Evolutionary conservation across 2,797 vertebrate genomes (phyloP).

Genomic region (Prunella strophiata): DNA sequence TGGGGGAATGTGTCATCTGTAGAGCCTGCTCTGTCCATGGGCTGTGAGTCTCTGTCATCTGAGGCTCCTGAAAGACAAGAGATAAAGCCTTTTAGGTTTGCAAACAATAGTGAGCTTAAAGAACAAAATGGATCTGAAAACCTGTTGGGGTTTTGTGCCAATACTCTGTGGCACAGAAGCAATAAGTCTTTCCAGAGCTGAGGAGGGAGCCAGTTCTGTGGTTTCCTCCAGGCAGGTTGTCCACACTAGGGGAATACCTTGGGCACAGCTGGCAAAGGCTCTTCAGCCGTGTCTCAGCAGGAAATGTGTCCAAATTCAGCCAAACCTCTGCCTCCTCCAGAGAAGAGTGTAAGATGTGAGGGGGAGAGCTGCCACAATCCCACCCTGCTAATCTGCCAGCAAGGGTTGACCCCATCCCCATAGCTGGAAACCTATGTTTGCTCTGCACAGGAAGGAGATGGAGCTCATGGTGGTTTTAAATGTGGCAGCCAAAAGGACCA

Average conservation of each 20-base stretch:
- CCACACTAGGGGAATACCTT: not conserved
- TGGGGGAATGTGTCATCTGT: not conserved
- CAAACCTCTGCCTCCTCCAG: not conserved
- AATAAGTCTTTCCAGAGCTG: not conserved
- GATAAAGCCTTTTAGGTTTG: conserved; percentile 35
- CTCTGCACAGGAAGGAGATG: not conserved
- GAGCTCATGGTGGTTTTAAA: not conserved
- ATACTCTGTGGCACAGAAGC: not conserved
- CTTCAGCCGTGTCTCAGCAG: rapidly evolving
- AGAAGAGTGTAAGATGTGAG: not conserved
- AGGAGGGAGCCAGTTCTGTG: not conserved
- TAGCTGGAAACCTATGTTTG: not conserved
- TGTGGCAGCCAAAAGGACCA: not conserved
- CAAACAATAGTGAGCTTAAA: conserved; percentile 48
- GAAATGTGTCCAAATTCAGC: not conserved
- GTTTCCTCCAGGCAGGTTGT: not conserved
- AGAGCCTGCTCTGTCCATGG: not conserved
- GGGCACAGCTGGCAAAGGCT: not conserved
- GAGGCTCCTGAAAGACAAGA: not conserved
- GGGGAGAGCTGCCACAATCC: not conserved
- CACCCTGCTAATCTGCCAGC: not conserved
- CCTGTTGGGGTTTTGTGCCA: conserved; percentile 39
- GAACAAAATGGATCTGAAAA: conserved; percentile 40
- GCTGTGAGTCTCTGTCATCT: not conserved
- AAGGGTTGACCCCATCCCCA: not conserved